A percentile compares a stretch with the other conserved stretches of the same genome.
phyloP scores from a whole-genome alignment of 64 coral and sea anemone genomes.

The Trachythela sp. region DNA sequence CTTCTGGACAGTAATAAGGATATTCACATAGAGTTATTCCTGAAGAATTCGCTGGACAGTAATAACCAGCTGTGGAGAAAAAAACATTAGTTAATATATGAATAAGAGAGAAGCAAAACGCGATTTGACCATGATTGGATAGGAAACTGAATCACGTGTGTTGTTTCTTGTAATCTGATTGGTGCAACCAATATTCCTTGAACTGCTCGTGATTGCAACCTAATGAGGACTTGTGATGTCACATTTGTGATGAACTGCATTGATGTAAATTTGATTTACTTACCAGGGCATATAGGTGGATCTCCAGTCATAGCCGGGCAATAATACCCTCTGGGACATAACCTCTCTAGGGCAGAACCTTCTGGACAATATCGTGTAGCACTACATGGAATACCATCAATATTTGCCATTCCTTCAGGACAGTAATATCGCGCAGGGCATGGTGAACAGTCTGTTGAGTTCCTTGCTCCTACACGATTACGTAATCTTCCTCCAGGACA shows the following conservation, averaged over 20 bases:
- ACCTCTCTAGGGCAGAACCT: constrained; percentile 51
- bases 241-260: neutral
- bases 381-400: constrained; percentile 76
- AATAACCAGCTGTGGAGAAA: constrained; percentile 63
- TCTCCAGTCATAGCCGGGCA: constrained; percentile 53
- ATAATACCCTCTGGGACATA: constrained; percentile 69
- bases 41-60: constrained; percentile 62
- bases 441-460: constrained; percentile 56
- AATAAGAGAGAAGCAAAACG: neutral
- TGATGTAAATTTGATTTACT: neutral
- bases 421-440: constrained; percentile 87
- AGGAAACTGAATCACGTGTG: too few species aligned
- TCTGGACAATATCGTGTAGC: constrained; percentile 54
- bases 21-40: constrained; percentile 44
- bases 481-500: constrained; percentile 78
- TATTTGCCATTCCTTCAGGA: constrained; percentile 67
- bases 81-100: neutral
- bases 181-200: too few species aligned
- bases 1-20: constrained; percentile 75
- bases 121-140: too few species aligned
- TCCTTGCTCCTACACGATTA: constrained; percentile 58
- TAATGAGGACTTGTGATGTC: too few species aligned
- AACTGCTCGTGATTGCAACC: too few species aligned
- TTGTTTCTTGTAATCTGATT: too few species aligned
- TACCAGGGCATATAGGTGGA: constrained; percentile 74